Percentiles rank a stretch among this genome's conserved stretches.
Evolutionary conservation across 2,113 vertebrate species (phyloP).

Genomic region (Condylura cristata): DNA sequence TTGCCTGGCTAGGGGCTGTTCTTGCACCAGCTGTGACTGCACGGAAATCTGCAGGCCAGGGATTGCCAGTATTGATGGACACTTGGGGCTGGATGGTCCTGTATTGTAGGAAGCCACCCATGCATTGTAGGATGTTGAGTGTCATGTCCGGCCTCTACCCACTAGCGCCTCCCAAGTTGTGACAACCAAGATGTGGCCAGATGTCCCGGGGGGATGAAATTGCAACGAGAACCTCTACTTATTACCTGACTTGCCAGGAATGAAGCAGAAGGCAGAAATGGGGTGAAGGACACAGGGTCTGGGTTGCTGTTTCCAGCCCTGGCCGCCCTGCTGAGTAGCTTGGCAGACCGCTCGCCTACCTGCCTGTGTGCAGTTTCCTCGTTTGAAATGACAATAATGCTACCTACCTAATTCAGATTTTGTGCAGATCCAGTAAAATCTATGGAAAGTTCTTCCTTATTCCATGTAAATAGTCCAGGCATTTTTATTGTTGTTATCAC

Average conservation of each 20-base stretch:
- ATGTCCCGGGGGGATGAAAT: neutral
- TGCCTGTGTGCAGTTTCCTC: neutral
- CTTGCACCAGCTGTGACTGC: neutral
- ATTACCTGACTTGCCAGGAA: neutral
- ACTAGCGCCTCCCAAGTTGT: neutral
- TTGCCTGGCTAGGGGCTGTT: neutral
- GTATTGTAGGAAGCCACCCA: neutral
- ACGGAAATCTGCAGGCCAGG: neutral
- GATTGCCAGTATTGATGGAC: neutral
- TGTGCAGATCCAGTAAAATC: neutral
- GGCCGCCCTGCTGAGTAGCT: too few species aligned
- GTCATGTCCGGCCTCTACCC: neutral
- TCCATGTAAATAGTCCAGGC: neutral
- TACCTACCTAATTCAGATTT: neutral
- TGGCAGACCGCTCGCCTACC: neutral
- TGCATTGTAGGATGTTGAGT: neutral
- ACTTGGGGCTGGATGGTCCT: neutral
- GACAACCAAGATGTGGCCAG: neutral
- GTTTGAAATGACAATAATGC: conserved; percentile 34
- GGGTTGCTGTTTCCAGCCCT: neutral
- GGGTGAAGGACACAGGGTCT: neutral
- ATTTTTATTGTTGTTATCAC: neutral
- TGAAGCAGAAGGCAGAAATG: neutral
- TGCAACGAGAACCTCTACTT: neutral
- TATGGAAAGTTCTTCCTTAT: neutral